Evolutionary conservation across 2,113 vertebrate species (phyloP), one percentile per base, ranked within the genome.

Genomic region (Mesocricetus auratus): DNA sequence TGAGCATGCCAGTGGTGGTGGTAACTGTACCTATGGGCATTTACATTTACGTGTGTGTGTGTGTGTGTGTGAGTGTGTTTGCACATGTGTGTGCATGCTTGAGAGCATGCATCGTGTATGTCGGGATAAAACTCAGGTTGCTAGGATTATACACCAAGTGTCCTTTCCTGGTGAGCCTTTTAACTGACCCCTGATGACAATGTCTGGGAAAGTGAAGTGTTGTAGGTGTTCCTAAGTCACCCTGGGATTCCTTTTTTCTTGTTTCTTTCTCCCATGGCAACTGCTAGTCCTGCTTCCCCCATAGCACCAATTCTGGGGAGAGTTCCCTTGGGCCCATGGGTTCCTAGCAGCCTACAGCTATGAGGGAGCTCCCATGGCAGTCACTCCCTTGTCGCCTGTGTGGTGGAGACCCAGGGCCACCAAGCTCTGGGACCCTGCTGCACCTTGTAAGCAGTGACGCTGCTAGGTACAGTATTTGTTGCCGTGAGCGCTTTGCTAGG

Each of bases 301-400:
- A 86, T n/a, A 0, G 26, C 29, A 47, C 42, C 0, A 2, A 3
- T 26, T 90, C 21, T 21, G 0, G n/a, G n/a, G 66, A 42, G 64
- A 69, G 66, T 22, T 56, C 36, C 42, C 4, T 1, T 10, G 64
- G 78, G 45, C 74, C 93, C 29, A 6, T 68, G 66, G 42, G 42
- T 66, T 47, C 69, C n/a, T 33, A 42, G 62, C 31, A 83, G 58
- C 69, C 74, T 75, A 9, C 77, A 79, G 39, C 69, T 77, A 45
- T 62, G 83, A 96, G 60, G 69, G 73, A 82, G 66, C 73, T 78
- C 29, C 58, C 26, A 4, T 9, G 0, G 21, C 26, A 9, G 42
- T 66, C 42, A 21, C 66, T n/a, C 45, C 39, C 73, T 56, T 42
- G 33, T 66, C 56, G 36, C 19, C 58, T 53, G 50, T 36, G 8